Evolutionary conservation across 2,888 invertebrate species (phyloP).

Genomic region (Microplitis manilae): DNA sequence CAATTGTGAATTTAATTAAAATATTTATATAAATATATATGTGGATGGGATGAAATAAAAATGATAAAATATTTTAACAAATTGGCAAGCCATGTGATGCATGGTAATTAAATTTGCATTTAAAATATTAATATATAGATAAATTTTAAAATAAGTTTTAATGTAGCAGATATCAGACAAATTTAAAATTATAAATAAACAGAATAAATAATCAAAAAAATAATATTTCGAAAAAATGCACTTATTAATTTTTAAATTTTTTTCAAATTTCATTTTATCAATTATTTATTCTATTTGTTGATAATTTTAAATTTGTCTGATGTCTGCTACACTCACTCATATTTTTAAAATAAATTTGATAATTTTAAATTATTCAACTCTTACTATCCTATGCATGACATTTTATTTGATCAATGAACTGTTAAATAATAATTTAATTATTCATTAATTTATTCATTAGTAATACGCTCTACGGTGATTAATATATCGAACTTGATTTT

Average conservation of each 20-base stretch:
- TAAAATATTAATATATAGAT: not conserved
- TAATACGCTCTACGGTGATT: slow-evolving; percentile 9
- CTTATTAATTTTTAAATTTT: too few relatives aligned
- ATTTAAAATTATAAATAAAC: too few relatives aligned
- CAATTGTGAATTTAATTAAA: not conserved
- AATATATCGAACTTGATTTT: slow-evolving; percentile 11
- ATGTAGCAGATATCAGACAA: too few relatives aligned
- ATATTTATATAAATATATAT: slow-evolving; percentile 15
- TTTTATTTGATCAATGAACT: not conserved
- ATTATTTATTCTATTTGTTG: too few relatives aligned
- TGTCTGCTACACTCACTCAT: not conserved
- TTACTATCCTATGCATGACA: slow-evolving; percentile 1
- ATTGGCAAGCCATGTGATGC: slow-evolving; percentile 31
- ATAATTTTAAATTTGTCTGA: too few relatives aligned
- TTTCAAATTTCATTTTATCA: too few relatives aligned
- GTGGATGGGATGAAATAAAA: slow-evolving; percentile 35
- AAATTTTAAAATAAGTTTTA: too few relatives aligned
- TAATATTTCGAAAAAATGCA: too few relatives aligned
- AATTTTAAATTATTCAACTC: not conserved
- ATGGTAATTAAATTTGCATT: slow-evolving; percentile 9
- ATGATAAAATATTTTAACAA: slow-evolving; percentile 10
- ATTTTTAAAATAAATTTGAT: not conserved
- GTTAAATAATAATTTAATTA: not conserved
- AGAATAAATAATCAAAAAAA: too few relatives aligned
- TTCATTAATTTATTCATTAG: not conserved